Base-by-base conservation (phyloP, 2,797 vertebrate genomes). In the Glyptemys insculpta region DNA sequence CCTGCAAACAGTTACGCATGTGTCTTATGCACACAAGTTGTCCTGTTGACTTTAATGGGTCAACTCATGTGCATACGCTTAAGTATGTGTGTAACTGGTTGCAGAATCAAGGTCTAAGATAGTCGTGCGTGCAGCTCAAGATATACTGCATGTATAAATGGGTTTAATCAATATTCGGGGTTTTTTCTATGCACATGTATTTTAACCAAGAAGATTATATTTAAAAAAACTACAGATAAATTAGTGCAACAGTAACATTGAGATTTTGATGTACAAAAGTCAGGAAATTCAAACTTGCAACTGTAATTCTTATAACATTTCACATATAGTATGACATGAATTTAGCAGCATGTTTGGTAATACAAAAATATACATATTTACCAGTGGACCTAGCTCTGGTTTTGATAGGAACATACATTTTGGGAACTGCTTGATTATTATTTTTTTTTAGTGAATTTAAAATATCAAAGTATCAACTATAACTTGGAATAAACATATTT, bases 331-430 rank as follows among this genome's bases (percentile, higher is more conserved):
- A 74, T 3, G 3, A 5, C 72, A 3, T 86, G 37, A 84, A 19
- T 10, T 65, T 6, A 87, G n/a, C 5, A 84, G 18, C 4, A 0
- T 87, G 27, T 90, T 84, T 89, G 41, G 4, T 52, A 85, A 57
- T 85, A 65, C 2, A 14, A 68, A 2, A 89, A 37, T 34, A 8
- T 2, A 0, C 65, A 5, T 92, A 37, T 50, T 88, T 93, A 37
- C 49, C 34, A 92, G n/a, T 88, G 76, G 92, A 87, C 9, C 29
- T 81, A 80, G 1, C 12, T 9, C 29, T 93, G 16, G 7, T 89
- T 94, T 78, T 84, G 1, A 78, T 41, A 21, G n/a, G 10, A 21
- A 37, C n/a, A n/a, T 21, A 53, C 79, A 59, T 88, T 7, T 78
- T 91, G 49, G 49, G 14, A 34, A 11, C 83, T 47, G 52, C 7